Conservation (phyloP, 1,140 invertebrate species). For the Bactericera cockerelli region DNA sequence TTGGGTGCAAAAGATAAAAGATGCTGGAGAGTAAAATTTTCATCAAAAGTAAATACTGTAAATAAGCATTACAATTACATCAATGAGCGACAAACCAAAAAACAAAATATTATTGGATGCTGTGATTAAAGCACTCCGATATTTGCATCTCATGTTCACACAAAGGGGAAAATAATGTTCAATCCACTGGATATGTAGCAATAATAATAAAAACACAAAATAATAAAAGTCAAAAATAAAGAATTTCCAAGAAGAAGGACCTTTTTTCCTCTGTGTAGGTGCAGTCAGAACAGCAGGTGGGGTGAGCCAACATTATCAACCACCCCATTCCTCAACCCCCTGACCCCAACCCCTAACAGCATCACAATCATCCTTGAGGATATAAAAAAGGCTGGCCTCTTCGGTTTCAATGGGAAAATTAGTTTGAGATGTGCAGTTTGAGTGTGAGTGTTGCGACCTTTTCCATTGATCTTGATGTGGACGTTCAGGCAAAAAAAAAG, state of each 20-base stretch:
- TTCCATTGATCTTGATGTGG: too few species aligned
- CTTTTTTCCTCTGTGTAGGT: slow-evolving; percentile 2
- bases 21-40: too few species aligned
- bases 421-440: too few species aligned
- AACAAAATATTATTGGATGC: too few species aligned
- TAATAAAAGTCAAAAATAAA: slow-evolving; percentile 5
- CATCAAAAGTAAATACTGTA: too few species aligned
- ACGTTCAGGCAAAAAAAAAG: too few species aligned
- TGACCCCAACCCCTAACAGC: slow-evolving; percentile 1
- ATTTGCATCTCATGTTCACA: neutral
- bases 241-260: slow-evolving; percentile 1
- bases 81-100: too few species aligned
- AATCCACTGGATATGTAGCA: neutral
- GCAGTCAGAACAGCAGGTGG: slow-evolving; percentile 7
- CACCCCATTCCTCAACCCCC: neutral
- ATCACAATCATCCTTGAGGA: neutral
- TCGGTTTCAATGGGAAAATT: too few species aligned
- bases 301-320: neutral
- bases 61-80: too few species aligned
- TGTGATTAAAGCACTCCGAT: too few species aligned
- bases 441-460: too few species aligned
- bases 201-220: slow-evolving; percentile 6
- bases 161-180: neutral
- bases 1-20: too few species aligned
- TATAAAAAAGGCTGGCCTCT: slow-evolving; percentile 5